Percentiles rank a stretch among this genome's conserved stretches.
phyloP scores from a whole-genome alignment of 2,797 vertebrate genomes.

The Coracias cyanogaster region DNA sequence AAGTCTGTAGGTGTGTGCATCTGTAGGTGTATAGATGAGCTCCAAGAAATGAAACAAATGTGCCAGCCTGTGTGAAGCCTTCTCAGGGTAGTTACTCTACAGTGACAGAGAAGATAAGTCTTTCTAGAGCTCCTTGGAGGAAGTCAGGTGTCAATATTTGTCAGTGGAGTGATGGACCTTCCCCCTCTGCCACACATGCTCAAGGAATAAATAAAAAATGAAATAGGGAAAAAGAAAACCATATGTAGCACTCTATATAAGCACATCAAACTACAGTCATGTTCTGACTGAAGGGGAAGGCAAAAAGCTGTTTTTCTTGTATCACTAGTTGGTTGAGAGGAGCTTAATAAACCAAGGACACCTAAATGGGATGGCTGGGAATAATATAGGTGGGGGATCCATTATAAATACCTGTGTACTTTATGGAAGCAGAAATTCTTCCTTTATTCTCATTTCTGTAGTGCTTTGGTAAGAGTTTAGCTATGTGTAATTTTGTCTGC shows the following conservation, averaged over 20 bases:
- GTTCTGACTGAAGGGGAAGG: neutral
- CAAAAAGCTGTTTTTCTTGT: neutral
- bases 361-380: neutral
- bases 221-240: neutral
- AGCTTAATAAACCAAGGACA: neutral
- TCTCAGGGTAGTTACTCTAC: neutral
- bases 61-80: too few relatives aligned
- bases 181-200: neutral
- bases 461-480: neutral
- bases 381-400: fast-evolving
- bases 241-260: neutral
- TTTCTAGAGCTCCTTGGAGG: neutral
- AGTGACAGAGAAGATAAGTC: too few relatives aligned
- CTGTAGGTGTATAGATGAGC: neutral
- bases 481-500: too few relatives aligned
- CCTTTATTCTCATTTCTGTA: neutral
- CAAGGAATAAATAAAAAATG: too few relatives aligned
- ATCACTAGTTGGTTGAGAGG: neutral
- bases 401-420: neutral
- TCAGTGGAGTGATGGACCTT: neutral
- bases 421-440: neutral
- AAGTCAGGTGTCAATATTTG: neutral
- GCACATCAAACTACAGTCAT: neutral
- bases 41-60: neutral
- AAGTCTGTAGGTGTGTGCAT: neutral